Evolutionary conservation across 2,888 invertebrate species (phyloP), one percentile per base, ranked within the genome.

Genomic region (Pegoplata infirma): DNA sequence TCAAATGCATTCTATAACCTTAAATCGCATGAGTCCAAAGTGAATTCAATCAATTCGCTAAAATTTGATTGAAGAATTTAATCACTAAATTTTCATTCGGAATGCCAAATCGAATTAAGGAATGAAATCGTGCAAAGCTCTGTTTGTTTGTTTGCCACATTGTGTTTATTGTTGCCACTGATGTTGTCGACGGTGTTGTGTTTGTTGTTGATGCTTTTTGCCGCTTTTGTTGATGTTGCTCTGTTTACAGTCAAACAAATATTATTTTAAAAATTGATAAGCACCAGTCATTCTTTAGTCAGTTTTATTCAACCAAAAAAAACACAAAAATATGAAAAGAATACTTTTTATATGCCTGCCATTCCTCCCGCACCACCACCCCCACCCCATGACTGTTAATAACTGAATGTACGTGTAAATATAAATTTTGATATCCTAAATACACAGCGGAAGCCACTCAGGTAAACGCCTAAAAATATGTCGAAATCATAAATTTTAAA

Each of bases 251-350:
- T 5, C 55, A 55, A 56, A 36, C 68, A 68, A 68, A 58, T 51
- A 58, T 69, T 58, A 69, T 58, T 66, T 68, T 63, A 56, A 69
- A 75, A 76, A 76, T 76, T 69, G 56, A 69, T 69, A 75, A 69
- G 51, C 75, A 64, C 16, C 63, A 63, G 63, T 58, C 68, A 68
- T 28, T 58, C 56, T 40, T 8, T 23, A 23, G 51, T 51, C 51
- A 51, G 23, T 51, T 51, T 51, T 64, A 23, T 23, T 36, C 7
- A 8, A 63, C 47, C 19, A 51, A 23, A 32, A n/a, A 36, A 17
- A 49, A 32, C 4, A 12, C n/a, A 53, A 14, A 6, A 12, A 8
- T 19, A 47, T 19, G 5, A 49, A 49, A 23, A 53, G 5, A 4
- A 47, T 17, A 47, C 7, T 10, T 28, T 46, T 46, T 25, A 49